phyloP scores from a whole-genome alignment of 2,113 vertebrate species.

The Semnopithecus entellus region DNA sequence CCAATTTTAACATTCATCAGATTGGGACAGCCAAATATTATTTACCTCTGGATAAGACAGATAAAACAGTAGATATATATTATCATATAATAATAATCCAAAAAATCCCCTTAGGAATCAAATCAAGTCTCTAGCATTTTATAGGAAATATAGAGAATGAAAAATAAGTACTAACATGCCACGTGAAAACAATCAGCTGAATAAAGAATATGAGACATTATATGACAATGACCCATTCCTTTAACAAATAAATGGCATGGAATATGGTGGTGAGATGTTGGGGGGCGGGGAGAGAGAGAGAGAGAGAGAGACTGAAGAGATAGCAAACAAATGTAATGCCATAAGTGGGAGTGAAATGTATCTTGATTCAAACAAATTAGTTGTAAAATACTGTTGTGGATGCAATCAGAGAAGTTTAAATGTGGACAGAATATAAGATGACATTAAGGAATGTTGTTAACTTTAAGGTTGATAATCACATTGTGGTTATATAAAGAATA shows the following conservation, averaged over 20 bases:
- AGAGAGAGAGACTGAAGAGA: neutral
- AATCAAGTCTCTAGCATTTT: neutral
- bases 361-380: neutral
- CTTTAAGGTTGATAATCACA: neutral
- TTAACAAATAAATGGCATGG: neutral
- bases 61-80: neutral
- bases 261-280: neutral
- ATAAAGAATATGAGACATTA: neutral
- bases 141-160: neutral
- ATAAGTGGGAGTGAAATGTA: neutral
- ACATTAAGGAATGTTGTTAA: neutral
- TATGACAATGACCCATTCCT: neutral
- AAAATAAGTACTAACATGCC: neutral
- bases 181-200: neutral
- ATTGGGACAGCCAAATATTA: neutral
- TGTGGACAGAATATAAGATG: neutral
- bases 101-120: neutral
- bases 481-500: neutral
- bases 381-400: neutral
- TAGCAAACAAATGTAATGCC: neutral
- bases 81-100: no score
- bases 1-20: neutral
- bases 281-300: accelerated
- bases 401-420: neutral
- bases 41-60: neutral